Percentiles rank a stretch among this genome's conserved stretches.
Conservation (phyloP, 2,888 invertebrate species). For the Phaonia tiefii region DNA sequence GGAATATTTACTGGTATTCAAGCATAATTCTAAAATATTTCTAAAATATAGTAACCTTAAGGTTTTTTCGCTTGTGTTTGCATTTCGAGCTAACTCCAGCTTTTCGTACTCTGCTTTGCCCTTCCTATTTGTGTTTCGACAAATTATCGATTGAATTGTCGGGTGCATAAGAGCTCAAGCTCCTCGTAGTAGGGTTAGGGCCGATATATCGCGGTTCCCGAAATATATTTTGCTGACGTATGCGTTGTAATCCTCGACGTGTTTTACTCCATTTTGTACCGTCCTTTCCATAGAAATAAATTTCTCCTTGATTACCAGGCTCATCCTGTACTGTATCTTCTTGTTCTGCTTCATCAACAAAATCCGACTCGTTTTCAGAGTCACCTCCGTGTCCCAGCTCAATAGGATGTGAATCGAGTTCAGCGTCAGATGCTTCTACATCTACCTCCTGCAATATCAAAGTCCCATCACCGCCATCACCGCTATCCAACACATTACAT, state of each 20-base stretch:
- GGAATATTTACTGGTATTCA: too few relatives aligned
- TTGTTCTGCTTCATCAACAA: background rate
- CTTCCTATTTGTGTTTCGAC: constrained; percentile 36
- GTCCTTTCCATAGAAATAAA: background rate
- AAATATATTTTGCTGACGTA: constrained; percentile 20
- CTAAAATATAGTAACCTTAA: background rate
- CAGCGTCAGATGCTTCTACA: too few relatives aligned
- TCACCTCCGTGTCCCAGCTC: constrained; percentile 20
- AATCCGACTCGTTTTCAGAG: constrained; percentile 1
- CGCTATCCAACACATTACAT: too few relatives aligned
- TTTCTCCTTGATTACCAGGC: background rate
- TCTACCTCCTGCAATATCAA: too few relatives aligned
- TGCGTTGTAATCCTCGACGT: background rate
- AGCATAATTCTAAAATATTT: too few relatives aligned
- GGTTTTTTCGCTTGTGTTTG: too few relatives aligned
- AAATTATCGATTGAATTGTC: constrained; percentile 37
- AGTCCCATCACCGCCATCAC: too few relatives aligned
- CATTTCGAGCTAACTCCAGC: constrained; percentile 1
- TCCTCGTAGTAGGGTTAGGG: constrained; percentile 12
- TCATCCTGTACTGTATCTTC: background rate
- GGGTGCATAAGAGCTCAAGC: constrained; percentile 10
- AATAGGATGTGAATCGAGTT: background rate
- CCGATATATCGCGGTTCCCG: constrained; percentile 11
- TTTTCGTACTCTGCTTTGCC: constrained; percentile 19
- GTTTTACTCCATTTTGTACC: constrained; percentile 31